Evolutionary conservation across 2,797 vertebrate genomes (phyloP).

Genomic region (Periophthalmus magnuspinnatus): DNA sequence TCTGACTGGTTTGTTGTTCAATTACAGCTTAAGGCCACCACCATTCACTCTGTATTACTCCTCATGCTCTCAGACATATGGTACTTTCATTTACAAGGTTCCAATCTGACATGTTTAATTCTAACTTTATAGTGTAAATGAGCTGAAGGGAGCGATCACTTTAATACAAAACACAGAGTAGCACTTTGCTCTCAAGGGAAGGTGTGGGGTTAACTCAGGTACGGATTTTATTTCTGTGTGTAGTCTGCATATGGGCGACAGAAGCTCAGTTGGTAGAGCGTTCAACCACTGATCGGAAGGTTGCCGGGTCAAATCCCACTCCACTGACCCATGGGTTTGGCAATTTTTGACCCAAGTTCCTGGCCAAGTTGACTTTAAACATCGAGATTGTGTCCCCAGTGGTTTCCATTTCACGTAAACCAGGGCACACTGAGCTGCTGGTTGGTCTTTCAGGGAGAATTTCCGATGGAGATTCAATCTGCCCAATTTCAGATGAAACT

Average conservation of each 20-base stretch:
- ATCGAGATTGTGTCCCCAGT: slow-evolving; percentile 94
- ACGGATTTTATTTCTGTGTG: too few relatives aligned
- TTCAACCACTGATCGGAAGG: too few relatives aligned
- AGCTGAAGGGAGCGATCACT: too few relatives aligned
- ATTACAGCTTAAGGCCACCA: background rate
- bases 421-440: slow-evolving; percentile 90
- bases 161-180: background rate
- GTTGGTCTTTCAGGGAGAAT: slow-evolving; percentile 95
- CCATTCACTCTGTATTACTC: background rate
- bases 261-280: too few relatives aligned
- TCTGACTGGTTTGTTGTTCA: background rate
- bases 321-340: too few relatives aligned
- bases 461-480: too few relatives aligned
- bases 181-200: background rate
- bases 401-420: slow-evolving; percentile 91
- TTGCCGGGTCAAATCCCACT: too few relatives aligned
- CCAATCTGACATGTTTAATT: background rate
- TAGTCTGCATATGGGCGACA: too few relatives aligned
- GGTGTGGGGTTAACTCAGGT: too few relatives aligned
- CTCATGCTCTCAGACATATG: background rate
- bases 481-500: too few relatives aligned
- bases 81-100: background rate
- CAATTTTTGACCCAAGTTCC: too few relatives aligned
- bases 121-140: background rate
- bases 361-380: slow-evolving; percentile 92